Evolutionary conservation across 2,113 vertebrate genomes (phyloP).

Genomic region (Fregata magnificens): DNA sequence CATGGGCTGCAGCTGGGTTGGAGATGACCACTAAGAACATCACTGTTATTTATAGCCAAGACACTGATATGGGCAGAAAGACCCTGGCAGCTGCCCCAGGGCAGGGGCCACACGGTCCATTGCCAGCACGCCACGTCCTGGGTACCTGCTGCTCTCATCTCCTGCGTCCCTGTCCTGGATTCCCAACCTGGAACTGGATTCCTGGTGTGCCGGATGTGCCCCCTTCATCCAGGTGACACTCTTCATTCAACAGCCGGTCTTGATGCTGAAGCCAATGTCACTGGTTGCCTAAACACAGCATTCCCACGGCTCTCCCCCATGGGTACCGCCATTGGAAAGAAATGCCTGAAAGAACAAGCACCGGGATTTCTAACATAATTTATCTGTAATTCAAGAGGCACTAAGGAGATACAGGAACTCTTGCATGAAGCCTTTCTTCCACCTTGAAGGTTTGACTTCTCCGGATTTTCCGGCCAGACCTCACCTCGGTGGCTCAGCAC

Average conservation of each 20-base stretch:
- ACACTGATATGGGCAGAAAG: not conserved
- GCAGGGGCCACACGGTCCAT: accelerated
- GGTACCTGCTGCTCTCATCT: not conserved
- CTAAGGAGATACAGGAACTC: not conserved
- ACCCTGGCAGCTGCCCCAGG: not conserved
- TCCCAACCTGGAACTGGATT: not conserved
- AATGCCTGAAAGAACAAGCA: not conserved
- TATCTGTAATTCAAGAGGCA: not conserved
- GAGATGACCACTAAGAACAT: not conserved
- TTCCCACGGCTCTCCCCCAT: not conserved
- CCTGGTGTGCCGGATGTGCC: not conserved
- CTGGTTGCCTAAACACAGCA: not conserved
- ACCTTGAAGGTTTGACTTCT: not conserved
- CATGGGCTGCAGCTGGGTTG: not conserved
- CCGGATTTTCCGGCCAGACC: not conserved
- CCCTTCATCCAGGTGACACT: not conserved
- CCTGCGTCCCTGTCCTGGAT: accelerated
- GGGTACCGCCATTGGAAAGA: not conserved
- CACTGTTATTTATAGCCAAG: not conserved
- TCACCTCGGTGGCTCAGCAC: not conserved
- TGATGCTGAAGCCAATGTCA: not conserved
- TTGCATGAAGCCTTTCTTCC: not conserved
- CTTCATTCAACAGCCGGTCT: not conserved
- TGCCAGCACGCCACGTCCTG: not conserved
- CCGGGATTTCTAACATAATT: not conserved